These are phyloP conservation scores for Nothoprocta perdicaria DNA, from an alignment of 2,113 vertebrate genomes.

Conservation along the genomic window DNA sequence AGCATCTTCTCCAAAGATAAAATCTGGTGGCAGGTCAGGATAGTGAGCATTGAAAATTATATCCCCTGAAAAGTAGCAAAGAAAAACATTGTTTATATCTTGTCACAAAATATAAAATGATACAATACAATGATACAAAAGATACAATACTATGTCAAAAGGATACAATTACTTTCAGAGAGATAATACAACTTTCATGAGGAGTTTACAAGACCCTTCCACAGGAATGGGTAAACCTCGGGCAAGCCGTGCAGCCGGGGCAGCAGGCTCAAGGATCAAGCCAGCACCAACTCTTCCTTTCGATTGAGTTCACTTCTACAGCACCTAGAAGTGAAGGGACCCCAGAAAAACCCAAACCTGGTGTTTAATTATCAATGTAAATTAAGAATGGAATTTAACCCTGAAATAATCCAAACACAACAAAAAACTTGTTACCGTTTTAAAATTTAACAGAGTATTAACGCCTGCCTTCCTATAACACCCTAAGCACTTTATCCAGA, in stretches of 20 bases:
- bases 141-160: too few relatives aligned
- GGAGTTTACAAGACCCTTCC: not conserved
- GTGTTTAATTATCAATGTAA: not conserved
- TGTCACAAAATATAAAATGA: too few relatives aligned
- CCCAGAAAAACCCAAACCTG: not conserved
- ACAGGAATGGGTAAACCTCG: not conserved
- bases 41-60: conserved; percentile 97
- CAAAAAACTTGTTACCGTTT: too few relatives aligned
- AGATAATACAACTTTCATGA: not conserved
- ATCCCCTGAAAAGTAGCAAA: conserved; percentile 86
- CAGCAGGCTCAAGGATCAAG: not conserved
- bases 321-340: not conserved
- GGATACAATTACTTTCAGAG: too few relatives aligned
- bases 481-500: not conserved
- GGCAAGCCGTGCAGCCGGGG: not conserved
- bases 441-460: not conserved
- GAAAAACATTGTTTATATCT: not conserved
- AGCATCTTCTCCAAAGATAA: conserved; percentile 98
- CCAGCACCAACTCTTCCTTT: not conserved
- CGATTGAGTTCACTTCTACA: not conserved
- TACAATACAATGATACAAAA: too few relatives aligned
- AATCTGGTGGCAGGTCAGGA: conserved; percentile 95
- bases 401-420: not conserved
- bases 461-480: not conserved
- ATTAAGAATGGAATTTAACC: not conserved